Percentiles rank a stretch among this genome's conserved stretches.
Evolutionary conservation across 2,797 vertebrate genomes (phyloP).

Genomic region (Tarsius wallacei): DNA sequence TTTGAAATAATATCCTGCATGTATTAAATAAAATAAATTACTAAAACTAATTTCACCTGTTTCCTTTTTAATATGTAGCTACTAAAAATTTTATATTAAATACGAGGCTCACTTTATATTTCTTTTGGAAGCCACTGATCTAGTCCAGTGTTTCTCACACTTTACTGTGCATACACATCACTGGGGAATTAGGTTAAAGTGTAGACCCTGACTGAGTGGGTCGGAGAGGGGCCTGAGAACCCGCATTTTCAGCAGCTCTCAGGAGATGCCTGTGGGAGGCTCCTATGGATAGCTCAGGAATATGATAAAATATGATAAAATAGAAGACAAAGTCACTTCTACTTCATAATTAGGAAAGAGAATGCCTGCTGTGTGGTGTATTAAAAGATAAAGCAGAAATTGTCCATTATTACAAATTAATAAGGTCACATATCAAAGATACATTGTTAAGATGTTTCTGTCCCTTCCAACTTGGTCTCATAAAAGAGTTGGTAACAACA

Average conservation of each 20-base stretch:
- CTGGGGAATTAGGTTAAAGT: background rate
- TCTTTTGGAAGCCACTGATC: background rate
- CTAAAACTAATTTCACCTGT: background rate
- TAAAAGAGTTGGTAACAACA: background rate
- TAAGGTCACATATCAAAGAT: background rate
- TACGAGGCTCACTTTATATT: accelerated
- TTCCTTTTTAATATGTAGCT: background rate
- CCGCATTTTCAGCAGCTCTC: background rate
- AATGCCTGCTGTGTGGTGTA: background rate
- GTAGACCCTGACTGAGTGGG: background rate
- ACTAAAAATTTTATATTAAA: background rate
- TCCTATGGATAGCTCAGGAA: accelerated
- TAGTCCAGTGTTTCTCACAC: background rate
- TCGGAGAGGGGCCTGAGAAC: too few species aligned
- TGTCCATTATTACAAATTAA: background rate
- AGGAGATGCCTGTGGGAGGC: accelerated
- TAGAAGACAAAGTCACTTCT: background rate
- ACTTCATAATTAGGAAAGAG: background rate
- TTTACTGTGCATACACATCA: background rate
- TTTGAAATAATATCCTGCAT: background rate
- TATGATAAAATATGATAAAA: background rate
- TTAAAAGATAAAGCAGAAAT: background rate
- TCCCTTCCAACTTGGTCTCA: background rate
- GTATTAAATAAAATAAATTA: background rate
- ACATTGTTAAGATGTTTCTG: background rate